phyloP scores from a whole-genome alignment of 2,113 vertebrate genomes.

The Puffinus mauretanicus region DNA sequence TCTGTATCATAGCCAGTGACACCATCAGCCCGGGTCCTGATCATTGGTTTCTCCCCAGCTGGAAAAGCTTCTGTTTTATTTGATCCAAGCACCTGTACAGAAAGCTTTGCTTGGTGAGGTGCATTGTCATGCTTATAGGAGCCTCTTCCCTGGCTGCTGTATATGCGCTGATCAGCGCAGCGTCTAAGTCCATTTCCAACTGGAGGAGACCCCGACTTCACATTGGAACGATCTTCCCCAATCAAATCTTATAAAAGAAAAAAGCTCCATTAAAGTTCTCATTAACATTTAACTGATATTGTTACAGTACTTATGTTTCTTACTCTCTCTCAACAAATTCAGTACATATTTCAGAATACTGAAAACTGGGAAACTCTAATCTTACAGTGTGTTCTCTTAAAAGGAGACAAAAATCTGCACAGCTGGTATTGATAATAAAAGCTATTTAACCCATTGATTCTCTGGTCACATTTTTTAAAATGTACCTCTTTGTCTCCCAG shows the following conservation, averaged over 20 bases:
- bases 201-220: slow-evolving; percentile 81
- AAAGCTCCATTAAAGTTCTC: neutral
- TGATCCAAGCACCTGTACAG: slow-evolving; percentile 29
- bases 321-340: neutral
- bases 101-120: slow-evolving; percentile 53
- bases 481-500: slow-evolving; percentile 78
- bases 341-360: neutral
- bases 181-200: slow-evolving; percentile 79
- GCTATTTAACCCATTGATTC: neutral
- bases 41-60: slow-evolving; percentile 39
- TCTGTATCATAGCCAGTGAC: slow-evolving; percentile 87
- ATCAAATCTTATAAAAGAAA: slow-evolving; percentile 67
- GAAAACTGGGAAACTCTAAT: neutral
- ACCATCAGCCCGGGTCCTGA: slow-evolving; percentile 58
- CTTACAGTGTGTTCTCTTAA: neutral
- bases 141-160: slow-evolving; percentile 86
- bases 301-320: neutral
- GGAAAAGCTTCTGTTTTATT: slow-evolving; percentile 33
- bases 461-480: neutral
- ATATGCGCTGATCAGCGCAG: slow-evolving; percentile 72
- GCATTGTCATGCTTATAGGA: slow-evolving; percentile 71
- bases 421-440: neutral
- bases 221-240: slow-evolving; percentile 72
- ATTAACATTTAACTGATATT: neutral
- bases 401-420: neutral